phyloP scores from a whole-genome alignment of 1,140 invertebrate genomes.

The Pomacea maculata region DNA sequence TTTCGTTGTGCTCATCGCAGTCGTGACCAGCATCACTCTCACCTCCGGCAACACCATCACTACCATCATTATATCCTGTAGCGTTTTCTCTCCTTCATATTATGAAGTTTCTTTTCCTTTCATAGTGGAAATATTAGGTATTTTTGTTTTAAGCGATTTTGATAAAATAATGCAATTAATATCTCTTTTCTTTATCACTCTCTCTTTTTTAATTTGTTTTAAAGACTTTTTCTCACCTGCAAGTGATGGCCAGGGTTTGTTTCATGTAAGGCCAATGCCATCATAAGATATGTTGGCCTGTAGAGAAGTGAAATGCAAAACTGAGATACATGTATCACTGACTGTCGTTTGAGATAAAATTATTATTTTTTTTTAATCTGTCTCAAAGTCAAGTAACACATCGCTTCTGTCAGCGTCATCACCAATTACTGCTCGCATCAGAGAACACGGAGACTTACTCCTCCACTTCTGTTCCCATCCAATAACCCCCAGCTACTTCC shows the following conservation, averaged over 20 bases:
- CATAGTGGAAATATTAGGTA: too few relatives aligned
- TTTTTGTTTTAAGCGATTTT: background rate
- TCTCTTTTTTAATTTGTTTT: background rate
- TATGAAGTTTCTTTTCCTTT: too few relatives aligned
- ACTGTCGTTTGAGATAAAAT: too few relatives aligned
- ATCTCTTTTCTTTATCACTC: background rate
- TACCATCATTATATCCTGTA: too few relatives aligned
- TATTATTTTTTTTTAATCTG: too few relatives aligned
- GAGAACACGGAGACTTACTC: background rate
- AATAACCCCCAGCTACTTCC: too few relatives aligned
- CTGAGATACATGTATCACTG: background rate
- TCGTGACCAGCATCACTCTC: too few relatives aligned
- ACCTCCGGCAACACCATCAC: too few relatives aligned
- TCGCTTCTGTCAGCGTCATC: background rate
- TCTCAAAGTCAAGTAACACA: background rate
- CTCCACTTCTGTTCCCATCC: background rate
- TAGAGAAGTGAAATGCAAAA: slow-evolving; percentile 1
- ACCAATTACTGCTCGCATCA: background rate
- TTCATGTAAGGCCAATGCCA: slow-evolving; percentile 63
- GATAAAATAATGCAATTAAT: background rate
- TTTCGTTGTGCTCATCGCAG: too few relatives aligned
- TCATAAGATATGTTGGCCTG: slow-evolving; percentile 60
- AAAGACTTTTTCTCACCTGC: slow-evolving; percentile 32
- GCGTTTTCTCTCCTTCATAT: too few relatives aligned
- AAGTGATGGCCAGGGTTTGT: slow-evolving; percentile 64